These are phyloP conservation scores for Eleginops maclovinus DNA, from an alignment of 2,113 vertebrate genomes.

Conservation along the genomic window DNA sequence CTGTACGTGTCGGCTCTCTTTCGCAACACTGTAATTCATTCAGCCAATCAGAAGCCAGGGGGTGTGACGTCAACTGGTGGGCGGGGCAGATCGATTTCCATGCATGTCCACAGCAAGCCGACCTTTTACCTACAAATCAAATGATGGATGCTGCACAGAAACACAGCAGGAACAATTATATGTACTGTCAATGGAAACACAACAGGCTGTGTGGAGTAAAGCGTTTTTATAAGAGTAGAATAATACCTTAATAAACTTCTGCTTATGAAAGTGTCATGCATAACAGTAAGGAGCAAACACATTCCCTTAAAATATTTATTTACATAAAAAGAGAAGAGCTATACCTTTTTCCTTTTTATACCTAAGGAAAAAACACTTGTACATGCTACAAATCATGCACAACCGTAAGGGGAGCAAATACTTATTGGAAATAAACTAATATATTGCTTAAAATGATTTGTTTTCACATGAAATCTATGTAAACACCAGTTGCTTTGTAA, in stretches of 20 bases:
- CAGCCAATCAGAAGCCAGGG: slow-evolving; percentile 62
- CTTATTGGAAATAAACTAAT: too few relatives aligned
- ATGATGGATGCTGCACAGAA: background rate
- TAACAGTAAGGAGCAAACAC: too few relatives aligned
- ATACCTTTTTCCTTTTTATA: background rate
- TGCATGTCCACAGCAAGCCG: background rate
- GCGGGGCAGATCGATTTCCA: slow-evolving; percentile 3
- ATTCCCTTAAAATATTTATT: too few relatives aligned
- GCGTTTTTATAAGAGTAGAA: too few relatives aligned
- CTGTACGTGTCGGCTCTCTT: background rate
- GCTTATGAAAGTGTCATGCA: too few relatives aligned
- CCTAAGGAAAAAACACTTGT: background rate
- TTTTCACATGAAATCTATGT: too few relatives aligned
- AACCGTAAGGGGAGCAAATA: background rate
- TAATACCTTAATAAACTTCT: too few relatives aligned
- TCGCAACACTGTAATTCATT: slow-evolving; percentile 6
- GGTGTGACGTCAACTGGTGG: slow-evolving; percentile 35
- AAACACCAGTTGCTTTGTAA: too few relatives aligned
- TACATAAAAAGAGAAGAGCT: background rate
- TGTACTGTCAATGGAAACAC: too few relatives aligned
- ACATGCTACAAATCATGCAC: background rate
- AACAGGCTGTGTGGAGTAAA: too few relatives aligned
- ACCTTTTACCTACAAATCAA: slow-evolving; percentile 29
- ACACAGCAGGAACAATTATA: too few relatives aligned
- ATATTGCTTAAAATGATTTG: too few relatives aligned